Evolutionary conservation across 2,797 vertebrate genomes (phyloP).

Genomic region (Sebastolobus alascanus): DNA sequence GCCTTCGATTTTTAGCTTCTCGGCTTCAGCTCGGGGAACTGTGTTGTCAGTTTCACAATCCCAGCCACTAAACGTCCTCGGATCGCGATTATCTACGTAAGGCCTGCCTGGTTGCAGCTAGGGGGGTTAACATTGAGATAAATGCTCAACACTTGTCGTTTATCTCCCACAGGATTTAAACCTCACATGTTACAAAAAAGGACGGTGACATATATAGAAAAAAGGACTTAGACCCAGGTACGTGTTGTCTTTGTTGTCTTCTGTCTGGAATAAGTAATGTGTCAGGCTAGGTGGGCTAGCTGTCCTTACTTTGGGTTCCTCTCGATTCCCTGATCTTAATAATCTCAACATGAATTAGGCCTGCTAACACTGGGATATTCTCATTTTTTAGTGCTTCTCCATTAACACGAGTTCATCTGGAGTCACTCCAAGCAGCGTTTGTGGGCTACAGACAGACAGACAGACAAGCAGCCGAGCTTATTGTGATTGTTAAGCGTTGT

Average conservation of each 20-base stretch:
- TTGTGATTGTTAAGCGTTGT: constrained; percentile 61
- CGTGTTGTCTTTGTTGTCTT: constrained; percentile 82
- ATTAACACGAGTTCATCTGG: constrained; percentile 25
- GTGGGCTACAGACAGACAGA: constrained; percentile 35
- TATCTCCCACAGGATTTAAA: constrained; percentile 59
- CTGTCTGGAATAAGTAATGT: constrained; percentile 60
- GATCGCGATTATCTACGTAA: constrained; percentile 51
- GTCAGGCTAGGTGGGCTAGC: constrained; percentile 59
- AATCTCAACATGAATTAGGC: neutral
- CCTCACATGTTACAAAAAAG: constrained; percentile 58
- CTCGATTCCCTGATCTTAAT: neutral
- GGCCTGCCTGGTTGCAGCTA: constrained; percentile 54
- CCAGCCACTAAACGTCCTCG: constrained; percentile 59
- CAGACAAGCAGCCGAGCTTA: constrained; percentile 46
- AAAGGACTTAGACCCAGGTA: constrained; percentile 76
- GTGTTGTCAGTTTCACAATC: constrained; percentile 83
- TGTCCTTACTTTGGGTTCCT: constrained; percentile 31
- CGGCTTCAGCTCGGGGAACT: constrained; percentile 72
- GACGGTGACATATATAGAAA: constrained; percentile 64
- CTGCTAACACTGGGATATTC: neutral
- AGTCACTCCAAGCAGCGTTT: constrained; percentile 42
- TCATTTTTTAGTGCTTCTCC: neutral
- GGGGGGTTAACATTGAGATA: constrained; percentile 9
- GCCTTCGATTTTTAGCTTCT: constrained; percentile 71
- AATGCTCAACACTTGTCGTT: constrained; percentile 23